Percentiles rank a stretch among this genome's conserved stretches.
phyloP scores from a whole-genome alignment of 2,797 vertebrate species.

The Pangasius krempfi region DNA sequence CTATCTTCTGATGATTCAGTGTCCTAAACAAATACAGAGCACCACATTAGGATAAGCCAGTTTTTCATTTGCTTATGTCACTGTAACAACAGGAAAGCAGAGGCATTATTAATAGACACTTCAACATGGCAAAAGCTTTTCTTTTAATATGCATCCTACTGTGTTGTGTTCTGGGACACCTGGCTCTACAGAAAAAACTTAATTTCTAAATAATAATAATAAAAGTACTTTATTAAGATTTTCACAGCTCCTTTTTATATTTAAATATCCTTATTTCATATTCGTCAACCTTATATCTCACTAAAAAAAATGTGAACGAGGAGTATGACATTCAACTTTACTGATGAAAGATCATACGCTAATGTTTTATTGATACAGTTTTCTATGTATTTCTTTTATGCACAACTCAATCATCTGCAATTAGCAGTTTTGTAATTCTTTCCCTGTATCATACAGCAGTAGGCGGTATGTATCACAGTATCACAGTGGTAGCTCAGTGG shows the following conservation, averaged over 20 bases:
- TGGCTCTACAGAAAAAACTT: not conserved
- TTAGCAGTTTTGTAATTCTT: not conserved
- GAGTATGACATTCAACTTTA: not conserved
- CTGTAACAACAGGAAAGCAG: slow-evolving; percentile 49
- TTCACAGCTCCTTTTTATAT: not conserved
- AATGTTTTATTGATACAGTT: not conserved
- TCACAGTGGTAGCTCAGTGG: no score
- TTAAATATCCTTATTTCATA: not conserved
- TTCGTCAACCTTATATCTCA: not conserved
- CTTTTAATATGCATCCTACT: not conserved
- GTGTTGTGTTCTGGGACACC: slow-evolving; percentile 26
- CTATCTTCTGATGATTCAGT: slow-evolving; percentile 32
- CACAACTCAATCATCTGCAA: not conserved
- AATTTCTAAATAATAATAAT: no score
- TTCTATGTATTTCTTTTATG: not conserved
- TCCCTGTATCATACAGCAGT: not conserved
- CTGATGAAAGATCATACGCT: not conserved
- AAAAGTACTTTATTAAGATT: not conserved
- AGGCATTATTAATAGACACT: slow-evolving; percentile 58
- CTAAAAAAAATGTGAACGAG: not conserved
- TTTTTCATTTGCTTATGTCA: slow-evolving; percentile 41
- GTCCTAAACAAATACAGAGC: slow-evolving; percentile 26
- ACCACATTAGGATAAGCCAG: slow-evolving; percentile 32
- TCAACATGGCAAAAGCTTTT: not conserved
- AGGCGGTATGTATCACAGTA: no score